Percentiles rank a stretch among this genome's conserved stretches.
phyloP scores from a whole-genome alignment of 2,888 invertebrate genomes.

The Morpho deidamia region DNA sequence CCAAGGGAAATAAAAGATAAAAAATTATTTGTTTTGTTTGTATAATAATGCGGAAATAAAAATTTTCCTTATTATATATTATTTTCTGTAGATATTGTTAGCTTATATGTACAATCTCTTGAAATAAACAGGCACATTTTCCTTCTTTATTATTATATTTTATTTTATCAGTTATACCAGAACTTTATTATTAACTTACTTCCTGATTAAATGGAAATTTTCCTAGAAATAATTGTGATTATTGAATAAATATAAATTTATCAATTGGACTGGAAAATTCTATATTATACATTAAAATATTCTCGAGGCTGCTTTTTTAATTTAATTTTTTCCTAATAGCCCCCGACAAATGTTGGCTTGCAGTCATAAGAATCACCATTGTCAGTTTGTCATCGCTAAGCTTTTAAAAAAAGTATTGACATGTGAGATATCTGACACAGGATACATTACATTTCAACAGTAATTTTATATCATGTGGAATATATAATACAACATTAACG shows the following conservation, averaged over 20 bases:
- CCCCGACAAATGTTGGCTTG: no score
- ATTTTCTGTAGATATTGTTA: slow-evolving; percentile 3
- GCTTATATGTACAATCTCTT: slow-evolving; percentile 1
- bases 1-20: background rate
- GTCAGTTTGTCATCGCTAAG: no score
- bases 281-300: no score
- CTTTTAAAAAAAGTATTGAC: no score
- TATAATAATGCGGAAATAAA: slow-evolving; percentile 2
- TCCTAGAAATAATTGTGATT: slow-evolving; percentile 5
- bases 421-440: no score
- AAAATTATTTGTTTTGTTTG: slow-evolving; percentile 1
- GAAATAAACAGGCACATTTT: slow-evolving; percentile 3
- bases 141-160: slow-evolving; percentile 2
- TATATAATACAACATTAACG: no score
- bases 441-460: no score
- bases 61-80: slow-evolving; percentile 7
- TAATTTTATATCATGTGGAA: no score
- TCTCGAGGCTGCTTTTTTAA: no score
- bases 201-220: slow-evolving; percentile 3
- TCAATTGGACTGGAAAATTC: background rate
- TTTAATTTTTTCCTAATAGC: no score
- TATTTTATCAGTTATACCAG: slow-evolving; percentile 5
- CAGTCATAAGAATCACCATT: no score
- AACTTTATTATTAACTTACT: slow-evolving; percentile 4
- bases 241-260: background rate